These are phyloP conservation scores for Tiliacea citrago DNA, from an alignment of 2,888 invertebrate genomes.

Conservation along the genomic window DNA sequence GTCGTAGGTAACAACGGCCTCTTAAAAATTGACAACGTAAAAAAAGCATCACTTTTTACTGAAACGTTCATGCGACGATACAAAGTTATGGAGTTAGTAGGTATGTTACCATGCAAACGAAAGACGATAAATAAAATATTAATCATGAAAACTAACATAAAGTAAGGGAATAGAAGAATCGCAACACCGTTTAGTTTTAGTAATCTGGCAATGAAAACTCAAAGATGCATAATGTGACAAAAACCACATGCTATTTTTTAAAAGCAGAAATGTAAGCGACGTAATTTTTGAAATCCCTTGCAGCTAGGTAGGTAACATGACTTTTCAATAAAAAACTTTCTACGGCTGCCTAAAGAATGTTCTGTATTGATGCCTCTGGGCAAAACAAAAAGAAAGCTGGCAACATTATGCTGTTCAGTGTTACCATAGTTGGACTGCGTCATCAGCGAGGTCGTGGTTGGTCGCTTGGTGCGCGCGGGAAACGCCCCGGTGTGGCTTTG, in stretches of 20 bases:
- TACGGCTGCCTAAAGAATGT: conserved; percentile 9
- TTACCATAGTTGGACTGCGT: conserved; percentile 89
- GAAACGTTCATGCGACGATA: conserved; percentile 16
- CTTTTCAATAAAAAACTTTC: neutral
- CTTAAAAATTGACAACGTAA: neutral
- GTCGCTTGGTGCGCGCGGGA: conserved; percentile 80
- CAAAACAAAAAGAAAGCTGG: conserved; percentile 70
- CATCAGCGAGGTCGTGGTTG: conserved; percentile 81
- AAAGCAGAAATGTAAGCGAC: neutral
- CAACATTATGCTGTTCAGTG: conserved; percentile 71
- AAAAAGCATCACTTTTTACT: conserved; percentile 6
- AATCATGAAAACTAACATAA: neutral
- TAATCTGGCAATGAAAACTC: conserved; percentile 10
- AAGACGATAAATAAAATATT: neutral
- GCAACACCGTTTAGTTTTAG: conserved; percentile 7
- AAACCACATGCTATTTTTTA: conserved; percentile 29
- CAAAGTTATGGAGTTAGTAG: neutral
- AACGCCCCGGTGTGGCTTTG: conserved; percentile 88
- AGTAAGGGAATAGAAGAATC: conserved; percentile 10
- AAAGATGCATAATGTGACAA: neutral
- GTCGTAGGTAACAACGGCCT: neutral
- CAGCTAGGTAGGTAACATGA: neutral
- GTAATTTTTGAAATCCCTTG: neutral
- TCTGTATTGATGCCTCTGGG: conserved; percentile 50
- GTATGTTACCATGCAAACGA: neutral